phyloP scores from a whole-genome alignment of 2,113 vertebrate genomes.

The Pongo pygmaeus region DNA sequence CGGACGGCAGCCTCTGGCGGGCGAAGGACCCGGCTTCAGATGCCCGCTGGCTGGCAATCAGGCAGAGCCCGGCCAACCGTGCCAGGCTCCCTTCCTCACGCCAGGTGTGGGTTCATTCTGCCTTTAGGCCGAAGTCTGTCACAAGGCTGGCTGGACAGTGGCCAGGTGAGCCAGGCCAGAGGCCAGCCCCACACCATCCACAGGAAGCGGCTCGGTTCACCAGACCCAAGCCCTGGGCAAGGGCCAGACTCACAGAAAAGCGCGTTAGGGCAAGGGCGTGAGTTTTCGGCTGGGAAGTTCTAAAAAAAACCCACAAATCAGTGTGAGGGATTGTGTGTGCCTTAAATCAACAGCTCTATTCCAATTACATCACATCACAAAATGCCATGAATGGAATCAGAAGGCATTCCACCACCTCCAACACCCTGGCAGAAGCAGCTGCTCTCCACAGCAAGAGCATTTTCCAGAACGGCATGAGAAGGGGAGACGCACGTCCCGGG shows the following conservation, averaged over 20 bases:
- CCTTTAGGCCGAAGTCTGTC: background rate
- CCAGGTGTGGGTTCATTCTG: background rate
- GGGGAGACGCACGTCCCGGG: background rate
- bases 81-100: background rate
- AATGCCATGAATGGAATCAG: background rate
- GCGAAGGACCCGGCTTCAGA: background rate
- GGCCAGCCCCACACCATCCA: background rate
- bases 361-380: background rate
- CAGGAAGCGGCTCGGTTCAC: background rate
- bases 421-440: constrained; percentile 12
- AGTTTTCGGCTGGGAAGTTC: no score
- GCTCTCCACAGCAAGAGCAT: background rate
- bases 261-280: accelerated
- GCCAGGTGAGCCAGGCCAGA: background rate
- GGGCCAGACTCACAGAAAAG: background rate
- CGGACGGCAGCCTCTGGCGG: no score
- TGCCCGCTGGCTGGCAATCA: background rate
- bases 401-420: background rate
- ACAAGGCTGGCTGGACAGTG: background rate
- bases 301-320: background rate
- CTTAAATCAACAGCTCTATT: background rate
- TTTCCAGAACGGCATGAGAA: background rate
- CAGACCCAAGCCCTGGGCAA: background rate
- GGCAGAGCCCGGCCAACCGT: no score
- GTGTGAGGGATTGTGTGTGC: accelerated